These are phyloP conservation scores for Microtus montanus DNA, from an alignment of 2,113 vertebrate species.

Conservation along the genomic window DNA sequence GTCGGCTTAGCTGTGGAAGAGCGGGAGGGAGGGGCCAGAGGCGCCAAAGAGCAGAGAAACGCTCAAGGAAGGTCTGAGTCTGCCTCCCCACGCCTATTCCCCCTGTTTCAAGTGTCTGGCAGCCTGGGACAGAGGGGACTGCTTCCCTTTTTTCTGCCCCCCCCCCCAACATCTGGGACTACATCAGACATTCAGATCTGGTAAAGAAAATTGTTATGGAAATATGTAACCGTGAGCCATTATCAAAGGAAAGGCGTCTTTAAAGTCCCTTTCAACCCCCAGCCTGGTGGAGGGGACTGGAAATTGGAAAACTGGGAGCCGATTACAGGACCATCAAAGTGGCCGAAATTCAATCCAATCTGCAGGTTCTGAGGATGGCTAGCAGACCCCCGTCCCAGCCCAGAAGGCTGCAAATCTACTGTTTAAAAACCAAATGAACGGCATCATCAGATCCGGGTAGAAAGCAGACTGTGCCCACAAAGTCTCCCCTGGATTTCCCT, in stretches of 20 bases:
- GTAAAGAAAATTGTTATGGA: slow-evolving; percentile 81
- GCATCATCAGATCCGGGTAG: slow-evolving; percentile 73
- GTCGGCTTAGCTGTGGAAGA: neutral
- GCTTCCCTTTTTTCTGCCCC: slow-evolving; percentile 40
- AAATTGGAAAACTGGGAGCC: slow-evolving; percentile 79
- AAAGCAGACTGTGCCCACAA: slow-evolving; percentile 76
- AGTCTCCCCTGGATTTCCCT: slow-evolving; percentile 69
- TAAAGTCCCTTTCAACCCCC: slow-evolving; percentile 74
- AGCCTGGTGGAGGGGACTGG: slow-evolving; percentile 60
- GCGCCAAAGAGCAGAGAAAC: neutral
- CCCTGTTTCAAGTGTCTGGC: neutral
- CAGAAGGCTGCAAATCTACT: slow-evolving; percentile 73
- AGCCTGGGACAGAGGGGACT: slow-evolving; percentile 29
- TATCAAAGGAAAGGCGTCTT: slow-evolving; percentile 81
- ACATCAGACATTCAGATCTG: slow-evolving; percentile 76
- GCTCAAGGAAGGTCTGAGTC: neutral
- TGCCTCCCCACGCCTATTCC: neutral
- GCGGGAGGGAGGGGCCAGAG: neutral
- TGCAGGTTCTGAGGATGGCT: slow-evolving; percentile 73
- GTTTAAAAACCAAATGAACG: slow-evolving; percentile 78
- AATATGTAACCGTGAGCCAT: slow-evolving; percentile 78
- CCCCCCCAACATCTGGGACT: slow-evolving; percentile 76
- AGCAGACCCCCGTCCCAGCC: slow-evolving; percentile 71
- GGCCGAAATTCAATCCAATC: slow-evolving; percentile 79
- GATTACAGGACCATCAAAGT: slow-evolving; percentile 80